Evolutionary conservation across 1,140 invertebrate genomes (phyloP).

Genomic region (Nixonia krombeini): DNA sequence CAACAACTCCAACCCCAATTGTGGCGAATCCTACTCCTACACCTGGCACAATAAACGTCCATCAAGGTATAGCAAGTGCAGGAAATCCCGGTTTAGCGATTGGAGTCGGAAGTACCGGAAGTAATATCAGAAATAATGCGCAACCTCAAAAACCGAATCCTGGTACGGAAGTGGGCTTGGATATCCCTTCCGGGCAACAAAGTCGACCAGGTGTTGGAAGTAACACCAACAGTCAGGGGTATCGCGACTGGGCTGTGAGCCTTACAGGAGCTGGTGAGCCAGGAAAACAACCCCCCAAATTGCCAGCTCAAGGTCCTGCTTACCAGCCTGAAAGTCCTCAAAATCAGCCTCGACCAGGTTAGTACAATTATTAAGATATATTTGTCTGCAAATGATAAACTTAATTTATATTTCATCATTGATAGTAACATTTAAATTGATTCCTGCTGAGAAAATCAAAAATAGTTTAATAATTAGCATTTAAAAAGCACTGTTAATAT

Average conservation of each 20-base stretch:
- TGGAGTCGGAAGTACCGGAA: conserved; percentile 41
- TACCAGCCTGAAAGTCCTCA: conserved; percentile 6
- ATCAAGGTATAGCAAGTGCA: conserved; percentile 40
- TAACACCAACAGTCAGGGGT: conserved; percentile 39
- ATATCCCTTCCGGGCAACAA: conserved; percentile 41
- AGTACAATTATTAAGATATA: neutral
- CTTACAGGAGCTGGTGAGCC: conserved; percentile 58
- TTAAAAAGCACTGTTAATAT: too few relatives aligned
- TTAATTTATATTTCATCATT: too few relatives aligned
- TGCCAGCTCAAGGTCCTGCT: conserved; percentile 43
- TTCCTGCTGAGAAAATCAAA: too few relatives aligned
- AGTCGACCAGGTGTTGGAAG: conserved; percentile 38
- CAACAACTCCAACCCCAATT: conserved; percentile 50
- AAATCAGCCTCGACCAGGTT: conserved; percentile 14
- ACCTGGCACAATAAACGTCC: conserved; percentile 3
- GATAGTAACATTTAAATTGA: too few relatives aligned
- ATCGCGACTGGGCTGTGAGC: conserved; percentile 59
- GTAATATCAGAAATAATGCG: conserved; percentile 45
- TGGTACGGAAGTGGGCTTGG: conserved; percentile 62
- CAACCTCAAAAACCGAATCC: conserved; percentile 53
- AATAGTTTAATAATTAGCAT: too few relatives aligned
- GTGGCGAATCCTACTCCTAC: neutral
- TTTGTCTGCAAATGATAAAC: too few relatives aligned
- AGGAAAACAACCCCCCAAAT: conserved; percentile 33
- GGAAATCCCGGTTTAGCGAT: conserved; percentile 50